phyloP scores from a whole-genome alignment of 2,888 invertebrate genomes.

The Eupithecia subfuscata region DNA sequence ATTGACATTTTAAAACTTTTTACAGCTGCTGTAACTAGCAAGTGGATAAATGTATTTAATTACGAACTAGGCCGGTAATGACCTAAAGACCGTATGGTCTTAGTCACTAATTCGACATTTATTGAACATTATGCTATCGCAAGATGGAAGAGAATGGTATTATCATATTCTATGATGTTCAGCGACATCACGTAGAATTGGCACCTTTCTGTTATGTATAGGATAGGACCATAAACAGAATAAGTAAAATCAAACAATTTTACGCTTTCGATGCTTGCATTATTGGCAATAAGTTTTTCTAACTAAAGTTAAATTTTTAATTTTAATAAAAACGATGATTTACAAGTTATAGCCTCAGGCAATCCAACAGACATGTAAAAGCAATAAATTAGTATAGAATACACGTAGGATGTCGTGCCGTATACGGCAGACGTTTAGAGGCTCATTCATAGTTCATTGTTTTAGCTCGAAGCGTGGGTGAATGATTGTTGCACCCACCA shows the following conservation, averaged over 20 bases:
- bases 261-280: background rate
- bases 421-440: conserved; percentile 62
- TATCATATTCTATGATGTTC: background rate
- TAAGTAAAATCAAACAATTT: background rate
- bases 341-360: conserved; percentile 15
- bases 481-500: conserved; percentile 75
- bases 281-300: background rate
- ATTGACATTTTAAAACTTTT: conserved; percentile 25
- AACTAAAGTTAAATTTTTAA: background rate
- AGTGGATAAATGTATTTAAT: conserved; percentile 14
- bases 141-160: background rate
- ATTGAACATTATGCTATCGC: background rate
- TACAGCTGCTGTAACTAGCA: conserved; percentile 9
- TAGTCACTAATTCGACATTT: background rate
- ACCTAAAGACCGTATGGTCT: background rate
- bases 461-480: conserved; percentile 64
- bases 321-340: background rate
- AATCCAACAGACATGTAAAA: conserved; percentile 31
- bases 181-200: background rate
- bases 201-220: no score
- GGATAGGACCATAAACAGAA: background rate
- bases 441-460: conserved; percentile 68
- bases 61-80: background rate
- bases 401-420: conserved; percentile 61
- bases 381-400: conserved; percentile 57